Evolutionary conservation across 1,140 invertebrate species (phyloP), one percentile per base, ranked within the genome.

Genomic region (Caenorhabditis brenneri): DNA sequence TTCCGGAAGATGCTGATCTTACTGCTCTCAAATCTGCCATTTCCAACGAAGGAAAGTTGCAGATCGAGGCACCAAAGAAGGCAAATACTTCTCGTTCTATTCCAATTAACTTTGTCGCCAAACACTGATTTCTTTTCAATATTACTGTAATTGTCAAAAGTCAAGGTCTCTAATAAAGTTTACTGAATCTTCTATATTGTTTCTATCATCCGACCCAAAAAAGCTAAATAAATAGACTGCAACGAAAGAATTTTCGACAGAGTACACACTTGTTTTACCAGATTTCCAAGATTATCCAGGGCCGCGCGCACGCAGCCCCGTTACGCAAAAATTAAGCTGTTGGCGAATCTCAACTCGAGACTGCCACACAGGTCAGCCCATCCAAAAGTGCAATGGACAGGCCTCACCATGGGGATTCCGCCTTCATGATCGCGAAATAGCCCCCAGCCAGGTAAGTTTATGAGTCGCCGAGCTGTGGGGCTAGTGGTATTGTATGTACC

Each of bases 391-490:
- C 65, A 74, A 74, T 74, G 65, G 65, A 31, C 42, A 74, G 65
- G 65, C 65, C 65, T 74, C 65, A 19, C 65, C 65, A 74, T 74
- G 65, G 36, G 65, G 65, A 74, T 74, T 42, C 65, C 65, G 65
- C 36, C 65, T 74, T 74, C 19, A 42, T 74, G 65, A 74, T 74
- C 65, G n/a, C 65, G 65, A 19, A 42, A 74, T 74, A 46, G n/a
- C 65, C 65, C 65, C 65, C 65, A 74, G 65, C 65, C 65, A 74
- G 65, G 65, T 74, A 74, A 74, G 65, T 74, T 74, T 74, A 74
- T 42, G 65, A 74, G 36, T 22, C 7, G 36, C 22, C 33, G 65
- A 7, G 65, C 10, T 10, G 65, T 42, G 36, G n/a, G 65, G 24
- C 19, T 74, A 24, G 7, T n/a, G 36, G 6, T 22, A 9, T 9